Evolutionary conservation across 2,113 vertebrate species (phyloP).

Genomic region (Labeo catla): DNA sequence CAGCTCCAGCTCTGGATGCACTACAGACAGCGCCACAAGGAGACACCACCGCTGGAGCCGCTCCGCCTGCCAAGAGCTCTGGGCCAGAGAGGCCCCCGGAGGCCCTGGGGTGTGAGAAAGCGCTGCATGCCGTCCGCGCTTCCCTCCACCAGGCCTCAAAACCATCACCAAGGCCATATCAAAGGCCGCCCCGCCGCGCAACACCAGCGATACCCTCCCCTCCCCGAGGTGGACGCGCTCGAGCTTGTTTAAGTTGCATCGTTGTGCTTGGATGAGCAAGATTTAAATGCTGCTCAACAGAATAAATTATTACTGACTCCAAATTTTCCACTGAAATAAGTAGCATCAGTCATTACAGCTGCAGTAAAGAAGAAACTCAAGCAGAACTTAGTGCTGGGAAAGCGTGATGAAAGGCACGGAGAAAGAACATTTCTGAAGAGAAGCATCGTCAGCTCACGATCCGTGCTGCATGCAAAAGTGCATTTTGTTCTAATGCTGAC

Average conservation of each 20-base stretch:
- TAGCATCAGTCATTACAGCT: slow-evolving; percentile 15
- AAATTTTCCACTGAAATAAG: slow-evolving; percentile 28
- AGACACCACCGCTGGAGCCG: slow-evolving; percentile 52
- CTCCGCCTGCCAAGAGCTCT: slow-evolving; percentile 65
- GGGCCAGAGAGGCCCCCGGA: slow-evolving; percentile 61
- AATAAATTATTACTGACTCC: slow-evolving; percentile 37
- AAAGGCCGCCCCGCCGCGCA: slow-evolving; percentile 54
- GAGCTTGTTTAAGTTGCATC: slow-evolving; percentile 24
- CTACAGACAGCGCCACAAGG: slow-evolving; percentile 67
- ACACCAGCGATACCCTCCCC: slow-evolving; percentile 44
- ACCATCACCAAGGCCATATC: slow-evolving; percentile 48
- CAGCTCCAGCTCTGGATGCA: slow-evolving; percentile 69
- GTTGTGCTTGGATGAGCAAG: slow-evolving; percentile 9
- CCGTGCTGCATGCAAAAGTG: not conserved
- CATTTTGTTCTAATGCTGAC: not conserved
- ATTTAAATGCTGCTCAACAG: slow-evolving; percentile 34
- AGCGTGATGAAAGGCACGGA: slow-evolving; percentile 24
- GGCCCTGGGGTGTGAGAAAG: slow-evolving; percentile 73
- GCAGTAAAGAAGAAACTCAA: slow-evolving; percentile 18
- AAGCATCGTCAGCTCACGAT: slow-evolving; percentile 26
- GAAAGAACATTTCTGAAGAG: slow-evolving; percentile 8
- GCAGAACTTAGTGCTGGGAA: slow-evolving; percentile 19
- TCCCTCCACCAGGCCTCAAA: slow-evolving; percentile 19
- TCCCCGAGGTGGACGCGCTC: slow-evolving; percentile 48
- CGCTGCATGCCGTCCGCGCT: slow-evolving; percentile 53